phyloP scores from a whole-genome alignment of 2,888 invertebrate genomes.

The Chaetoderma sp. region DNA sequence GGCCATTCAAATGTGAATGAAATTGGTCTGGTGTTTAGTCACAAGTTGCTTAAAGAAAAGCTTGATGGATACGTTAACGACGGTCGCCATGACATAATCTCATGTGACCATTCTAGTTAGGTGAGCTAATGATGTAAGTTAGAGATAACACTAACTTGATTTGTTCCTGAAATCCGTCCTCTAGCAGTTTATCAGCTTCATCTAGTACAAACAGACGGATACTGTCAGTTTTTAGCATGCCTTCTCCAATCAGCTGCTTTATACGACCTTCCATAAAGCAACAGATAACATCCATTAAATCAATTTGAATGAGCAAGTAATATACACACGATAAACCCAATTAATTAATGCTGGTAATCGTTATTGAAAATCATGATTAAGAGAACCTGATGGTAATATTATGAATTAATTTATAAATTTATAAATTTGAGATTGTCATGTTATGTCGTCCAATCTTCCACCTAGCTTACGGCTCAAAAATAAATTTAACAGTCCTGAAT shows the following conservation, averaged over 20 bases:
- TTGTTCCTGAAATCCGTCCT: slow-evolving; percentile 80
- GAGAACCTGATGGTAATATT: background rate
- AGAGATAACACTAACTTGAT: slow-evolving; percentile 82
- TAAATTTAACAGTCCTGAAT: no score
- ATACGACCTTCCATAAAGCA: slow-evolving; percentile 72
- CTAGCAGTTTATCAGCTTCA: slow-evolving; percentile 95
- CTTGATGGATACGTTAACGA: no score
- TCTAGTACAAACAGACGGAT: slow-evolving; percentile 83
- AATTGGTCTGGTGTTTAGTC: no score
- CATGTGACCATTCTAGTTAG: no score
- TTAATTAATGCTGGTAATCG: background rate
- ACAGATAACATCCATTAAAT: background rate
- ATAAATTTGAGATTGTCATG: background rate
- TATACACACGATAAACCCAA: background rate
- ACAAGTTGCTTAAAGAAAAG: no score
- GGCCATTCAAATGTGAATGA: no score
- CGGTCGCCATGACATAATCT: no score
- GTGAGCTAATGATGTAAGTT: no score
- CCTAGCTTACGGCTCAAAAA: no score
- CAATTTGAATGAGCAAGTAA: background rate
- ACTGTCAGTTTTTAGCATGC: slow-evolving; percentile 58
- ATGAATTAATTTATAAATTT: background rate
- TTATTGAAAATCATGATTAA: background rate
- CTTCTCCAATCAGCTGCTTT: slow-evolving; percentile 83
- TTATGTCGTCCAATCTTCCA: no score